phyloP scores from a whole-genome alignment of 2,113 vertebrate species.

The Girardinichthys multiradiatus region DNA sequence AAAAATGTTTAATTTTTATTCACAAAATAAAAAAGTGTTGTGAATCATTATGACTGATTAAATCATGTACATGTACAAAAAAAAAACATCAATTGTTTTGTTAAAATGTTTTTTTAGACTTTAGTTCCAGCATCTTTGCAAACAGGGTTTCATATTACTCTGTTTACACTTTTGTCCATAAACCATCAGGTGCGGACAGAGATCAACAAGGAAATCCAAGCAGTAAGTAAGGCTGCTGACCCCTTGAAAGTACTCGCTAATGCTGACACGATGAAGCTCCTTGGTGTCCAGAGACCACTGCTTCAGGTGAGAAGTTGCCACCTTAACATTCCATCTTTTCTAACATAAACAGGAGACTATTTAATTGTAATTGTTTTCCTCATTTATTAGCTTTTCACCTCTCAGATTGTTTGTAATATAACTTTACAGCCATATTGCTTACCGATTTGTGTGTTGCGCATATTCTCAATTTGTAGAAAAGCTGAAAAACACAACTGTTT shows the following conservation, averaged over 20 bases:
- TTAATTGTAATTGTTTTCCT: background rate
- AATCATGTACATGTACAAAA: no score
- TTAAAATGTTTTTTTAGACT: background rate
- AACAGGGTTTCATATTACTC: background rate
- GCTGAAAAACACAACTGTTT: background rate
- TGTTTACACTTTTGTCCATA: slow-evolving; percentile 65
- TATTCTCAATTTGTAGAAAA: background rate
- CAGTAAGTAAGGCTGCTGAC: slow-evolving; percentile 91
- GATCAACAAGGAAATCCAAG: slow-evolving; percentile 97
- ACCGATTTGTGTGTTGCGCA: background rate
- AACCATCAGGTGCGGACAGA: slow-evolving; percentile 90
- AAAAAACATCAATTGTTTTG: no score
- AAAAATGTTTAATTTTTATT: no score
- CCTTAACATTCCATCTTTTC: background rate
- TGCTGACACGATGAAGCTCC: slow-evolving; percentile 94
- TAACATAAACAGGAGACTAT: background rate
- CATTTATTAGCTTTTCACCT: background rate
- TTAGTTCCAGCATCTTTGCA: background rate
- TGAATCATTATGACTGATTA: no score
- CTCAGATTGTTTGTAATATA: background rate
- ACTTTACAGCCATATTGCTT: background rate
- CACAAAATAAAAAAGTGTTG: no score
- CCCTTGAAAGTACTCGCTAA: slow-evolving; percentile 93
- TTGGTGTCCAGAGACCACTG: slow-evolving; percentile 92
- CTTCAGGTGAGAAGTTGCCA: slow-evolving; percentile 85